These are phyloP conservation scores for Trimorus sp. DNA, from an alignment of 2,888 invertebrate genomes.

Conservation along the genomic window DNA sequence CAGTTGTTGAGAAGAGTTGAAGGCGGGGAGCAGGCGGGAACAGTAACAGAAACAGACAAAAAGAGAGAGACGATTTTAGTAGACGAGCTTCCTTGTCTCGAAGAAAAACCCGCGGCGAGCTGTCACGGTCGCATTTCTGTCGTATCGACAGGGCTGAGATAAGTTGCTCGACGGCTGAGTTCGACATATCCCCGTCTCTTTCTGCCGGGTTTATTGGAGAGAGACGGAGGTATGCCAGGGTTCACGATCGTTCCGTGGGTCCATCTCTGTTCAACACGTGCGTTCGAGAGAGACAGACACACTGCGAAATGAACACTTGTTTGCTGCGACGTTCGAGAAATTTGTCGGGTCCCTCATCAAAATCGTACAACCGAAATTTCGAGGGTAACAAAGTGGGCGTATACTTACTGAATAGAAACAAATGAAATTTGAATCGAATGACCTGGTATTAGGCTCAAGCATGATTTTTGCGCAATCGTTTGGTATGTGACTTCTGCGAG, in stretches of 20 bases:
- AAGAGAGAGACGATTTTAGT: slow-evolving; percentile 80
- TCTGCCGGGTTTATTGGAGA: too few relatives aligned
- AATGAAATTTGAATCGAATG: neutral
- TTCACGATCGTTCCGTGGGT: too few relatives aligned
- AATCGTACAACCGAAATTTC: slow-evolving; percentile 48
- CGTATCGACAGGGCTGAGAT: too few relatives aligned
- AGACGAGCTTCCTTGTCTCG: slow-evolving; percentile 75
- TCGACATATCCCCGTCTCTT: too few relatives aligned
- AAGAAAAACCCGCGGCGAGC: slow-evolving; percentile 45
- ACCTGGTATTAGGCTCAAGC: slow-evolving; percentile 48
- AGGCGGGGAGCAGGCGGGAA: slow-evolving; percentile 81
- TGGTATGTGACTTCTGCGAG: slow-evolving; percentile 57
- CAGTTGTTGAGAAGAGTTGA: slow-evolving; percentile 82
- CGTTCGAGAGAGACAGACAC: too few relatives aligned
- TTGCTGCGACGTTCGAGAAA: too few relatives aligned
- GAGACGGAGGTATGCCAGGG: too few relatives aligned
- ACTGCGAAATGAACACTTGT: too few relatives aligned
- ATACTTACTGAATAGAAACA: slow-evolving; percentile 18
- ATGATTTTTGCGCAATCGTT: slow-evolving; percentile 53
- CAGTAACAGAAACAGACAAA: slow-evolving; percentile 82
- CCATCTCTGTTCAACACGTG: too few relatives aligned
- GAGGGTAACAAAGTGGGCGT: neutral
- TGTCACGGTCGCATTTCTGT: neutral
- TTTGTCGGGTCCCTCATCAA: too few relatives aligned
- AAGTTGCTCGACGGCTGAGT: too few relatives aligned